A percentile compares a stretch with the other conserved stretches of the same genome.
Evolutionary conservation across 2,888 invertebrate genomes (phyloP).

Genomic region (Rhagophthalmus giganteus): DNA sequence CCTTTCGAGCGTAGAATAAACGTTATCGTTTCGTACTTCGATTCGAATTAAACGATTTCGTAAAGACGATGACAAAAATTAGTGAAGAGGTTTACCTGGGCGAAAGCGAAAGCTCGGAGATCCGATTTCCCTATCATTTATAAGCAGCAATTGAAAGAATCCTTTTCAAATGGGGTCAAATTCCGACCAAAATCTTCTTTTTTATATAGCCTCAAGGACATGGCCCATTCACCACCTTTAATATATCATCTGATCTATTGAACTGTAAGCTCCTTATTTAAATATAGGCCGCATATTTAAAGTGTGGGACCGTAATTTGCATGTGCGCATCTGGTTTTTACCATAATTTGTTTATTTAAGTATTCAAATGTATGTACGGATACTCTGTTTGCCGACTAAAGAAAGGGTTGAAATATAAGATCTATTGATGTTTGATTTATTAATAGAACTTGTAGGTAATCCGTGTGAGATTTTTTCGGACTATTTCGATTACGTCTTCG

Average conservation of each 20-base stretch:
- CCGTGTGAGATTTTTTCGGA: constrained; percentile 32
- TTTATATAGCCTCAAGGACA: constrained; percentile 33
- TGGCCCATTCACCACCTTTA: constrained; percentile 31
- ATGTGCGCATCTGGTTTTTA: constrained; percentile 29
- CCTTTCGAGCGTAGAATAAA: no score
- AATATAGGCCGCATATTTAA: constrained; percentile 31
- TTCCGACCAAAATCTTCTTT: constrained; percentile 35
- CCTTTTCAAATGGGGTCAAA: constrained; percentile 31
- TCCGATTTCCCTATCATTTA: constrained; percentile 28
- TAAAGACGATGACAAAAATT: neutral
- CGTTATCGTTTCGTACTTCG: no score
- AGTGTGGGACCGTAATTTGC: constrained; percentile 32
- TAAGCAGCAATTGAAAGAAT: constrained; percentile 29
- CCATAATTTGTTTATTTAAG: constrained; percentile 37
- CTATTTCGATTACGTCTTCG: constrained; percentile 4
- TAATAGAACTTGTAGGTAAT: constrained; percentile 32
- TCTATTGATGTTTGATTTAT: constrained; percentile 35
- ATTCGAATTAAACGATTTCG: no score
- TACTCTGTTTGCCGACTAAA: constrained; percentile 22
- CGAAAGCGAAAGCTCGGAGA: constrained; percentile 16
- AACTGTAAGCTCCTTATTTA: constrained; percentile 31
- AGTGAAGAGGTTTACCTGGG: constrained; percentile 4
- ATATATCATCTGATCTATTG: constrained; percentile 34
- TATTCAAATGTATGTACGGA: constrained; percentile 34
- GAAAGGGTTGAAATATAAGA: constrained; percentile 33